These are phyloP conservation scores for Sebastes fasciatus DNA, from an alignment of 2,113 vertebrate species.

Conservation along the genomic window DNA sequence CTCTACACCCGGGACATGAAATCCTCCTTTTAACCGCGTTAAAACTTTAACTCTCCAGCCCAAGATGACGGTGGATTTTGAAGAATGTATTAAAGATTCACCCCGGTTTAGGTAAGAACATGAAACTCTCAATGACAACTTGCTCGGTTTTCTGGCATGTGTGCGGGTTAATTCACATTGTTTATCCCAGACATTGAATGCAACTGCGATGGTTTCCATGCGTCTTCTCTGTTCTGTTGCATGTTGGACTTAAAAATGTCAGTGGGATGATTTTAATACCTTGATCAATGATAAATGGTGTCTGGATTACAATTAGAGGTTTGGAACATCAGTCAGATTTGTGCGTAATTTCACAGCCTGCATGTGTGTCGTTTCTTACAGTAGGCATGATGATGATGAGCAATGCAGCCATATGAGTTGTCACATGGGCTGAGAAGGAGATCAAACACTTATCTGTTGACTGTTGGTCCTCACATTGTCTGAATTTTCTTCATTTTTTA, in stretches of 20 bases:
- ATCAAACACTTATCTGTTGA: neutral
- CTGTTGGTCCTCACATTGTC: neutral
- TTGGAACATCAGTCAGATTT: neutral
- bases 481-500: neutral
- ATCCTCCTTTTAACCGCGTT: constrained; percentile 67
- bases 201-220: too few relatives aligned
- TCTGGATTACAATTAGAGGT: neutral
- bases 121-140: neutral
- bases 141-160: neutral
- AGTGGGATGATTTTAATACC: neutral
- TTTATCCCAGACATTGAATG: neutral
- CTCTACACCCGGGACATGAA: constrained; percentile 74
- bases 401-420: constrained; percentile 37
- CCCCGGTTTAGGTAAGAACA: constrained; percentile 84
- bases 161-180: neutral
- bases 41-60: constrained; percentile 26
- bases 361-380: neutral
- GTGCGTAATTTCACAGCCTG: constrained; percentile 5
- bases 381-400: constrained; percentile 37
- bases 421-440: constrained; percentile 58
- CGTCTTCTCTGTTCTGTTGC: neutral
- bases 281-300: constrained; percentile 5
- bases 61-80: constrained; percentile 89
- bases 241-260: neutral
- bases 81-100: constrained; percentile 87